Evolutionary conservation across 2,888 invertebrate species (phyloP), one percentile per base, ranked within the genome.

Genomic region (Cremastinae sp.): DNA sequence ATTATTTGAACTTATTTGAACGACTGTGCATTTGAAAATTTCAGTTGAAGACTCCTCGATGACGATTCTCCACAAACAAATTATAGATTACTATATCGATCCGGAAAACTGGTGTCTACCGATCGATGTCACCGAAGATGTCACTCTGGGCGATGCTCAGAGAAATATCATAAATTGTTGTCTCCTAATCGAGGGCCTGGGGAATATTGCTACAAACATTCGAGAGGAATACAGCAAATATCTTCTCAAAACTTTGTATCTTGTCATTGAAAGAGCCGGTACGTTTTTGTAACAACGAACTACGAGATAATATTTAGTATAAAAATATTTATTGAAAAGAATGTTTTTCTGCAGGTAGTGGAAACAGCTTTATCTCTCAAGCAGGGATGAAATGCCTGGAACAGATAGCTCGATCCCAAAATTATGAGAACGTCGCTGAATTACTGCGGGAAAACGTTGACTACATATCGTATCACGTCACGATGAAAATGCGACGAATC

Each of bases 181-280:
- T 83, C 86, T 95, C 4, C 90, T 95, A 75, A 90, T 94, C 0
- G 95, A 96, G 87, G 94, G 95, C 0, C 88, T 96, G 14, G 95
- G 94, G 0, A 88, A 92, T 82, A 91, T 94, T 77, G 94, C 95
- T 0, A 73, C 82, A 3, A 88, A 90, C 10, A 88, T 95, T 20
- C 88, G 90, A 62, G 82, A 87, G 0, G 83, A 91, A 0, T 95
- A 92, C 86, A 91, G 93, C 78, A 90, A 90, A 0, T 93, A 92
- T 84, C 86, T 96, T 75, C 88, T 95, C 69, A 93, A 92, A 83
- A 92, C 93, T 12, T 90, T 96, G 45, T 95, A 95, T 81, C 89
- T 93, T 61, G 89, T 96, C 20, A 88, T 96, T 59, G 94, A 95
- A 85, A 92, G 94, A 89, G 93, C 95, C 70, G 95, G 95, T 94